These are phyloP conservation scores for Sesamia nonagrioides DNA, from an alignment of 1,140 invertebrate species.

Conservation along the genomic window DNA sequence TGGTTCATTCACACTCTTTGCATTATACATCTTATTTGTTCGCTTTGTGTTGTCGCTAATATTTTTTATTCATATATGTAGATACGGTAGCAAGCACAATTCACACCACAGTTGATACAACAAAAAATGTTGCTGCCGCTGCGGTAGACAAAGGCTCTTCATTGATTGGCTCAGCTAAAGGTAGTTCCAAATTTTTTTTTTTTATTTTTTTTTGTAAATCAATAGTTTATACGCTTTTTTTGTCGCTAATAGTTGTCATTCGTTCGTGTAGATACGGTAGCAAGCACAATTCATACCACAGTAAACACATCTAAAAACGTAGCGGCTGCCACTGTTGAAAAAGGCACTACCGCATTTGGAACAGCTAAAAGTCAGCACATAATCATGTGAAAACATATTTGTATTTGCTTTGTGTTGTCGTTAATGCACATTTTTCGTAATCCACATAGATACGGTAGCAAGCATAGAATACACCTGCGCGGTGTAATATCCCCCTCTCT, in stretches of 20 bases:
- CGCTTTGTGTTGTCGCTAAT: not conserved
- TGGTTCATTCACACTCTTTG: constrained; percentile 45
- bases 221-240: constrained; percentile 6
- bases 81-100: constrained; percentile 46
- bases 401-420: constrained; percentile 14
- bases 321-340: constrained; percentile 66
- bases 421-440: not conserved
- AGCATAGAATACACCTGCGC: no score
- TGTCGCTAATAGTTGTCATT: constrained; percentile 26
- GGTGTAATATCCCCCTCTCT: no score
- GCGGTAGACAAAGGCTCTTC: constrained; percentile 42
- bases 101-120: constrained; percentile 45
- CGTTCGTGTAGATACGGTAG: constrained; percentile 55
- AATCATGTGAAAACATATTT: not conserved
- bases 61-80: constrained; percentile 9
- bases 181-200: constrained; percentile 25
- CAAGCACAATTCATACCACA: constrained; percentile 31
- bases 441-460: constrained; percentile 68
- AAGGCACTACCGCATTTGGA: constrained; percentile 64
- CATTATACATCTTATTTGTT: not conserved
- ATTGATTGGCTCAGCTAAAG: constrained; percentile 42
- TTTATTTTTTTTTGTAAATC: no score
- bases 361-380: constrained; percentile 66
- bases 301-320: constrained; percentile 68
- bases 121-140: constrained; percentile 31